Base-by-base conservation (phyloP, 2,113 vertebrate species). In the Gopherus evgoodei region DNA sequence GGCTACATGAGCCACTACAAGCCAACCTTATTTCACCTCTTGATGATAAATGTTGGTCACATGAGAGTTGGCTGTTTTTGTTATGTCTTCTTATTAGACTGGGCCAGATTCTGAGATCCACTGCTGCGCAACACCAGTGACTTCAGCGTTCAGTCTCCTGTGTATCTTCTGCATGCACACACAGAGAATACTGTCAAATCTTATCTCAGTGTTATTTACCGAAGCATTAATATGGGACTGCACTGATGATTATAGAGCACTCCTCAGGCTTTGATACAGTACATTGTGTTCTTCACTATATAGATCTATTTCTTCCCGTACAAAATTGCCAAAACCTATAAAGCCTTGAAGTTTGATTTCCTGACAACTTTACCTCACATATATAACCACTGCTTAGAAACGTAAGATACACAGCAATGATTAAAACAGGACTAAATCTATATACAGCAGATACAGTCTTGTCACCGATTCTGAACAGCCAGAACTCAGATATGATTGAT, bases 351-450 rank as follows among this genome's bases (percentile, higher is more conserved):
- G 62, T 10, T 47, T 50, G n/a, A 50, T 11, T 91, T 85, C 84
- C 81, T 92, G 88, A 80, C 50, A 88, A 93, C 69, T 87, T 86
- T 86, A 35, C 76, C 82, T 79, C 50, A 47, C 29, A 11, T 86
- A 83, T 88, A 31, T 75, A 89, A 87, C 38, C 31, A 5, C 2
- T 42, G 75, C 56, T 86, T 44, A 86, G 86, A 84, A 94, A 84
- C 22, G 29, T 0, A 87, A 90, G 91, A 57, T 49, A 75, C 29
- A 93, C 22, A 80, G 1, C 11, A 27, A 31, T 14, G 27, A 62
- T 69, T 92, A 65, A 94, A 96, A 95, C 56, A 88, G 94, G 87
- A 44, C 29, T 16, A 9, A 52, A 56, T 90, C 82, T 94, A 94
- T 94, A 81, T 59, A 91, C 4, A 93, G 56, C 1, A 27, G 54